Percentiles rank a stretch among this genome's conserved stretches.
Evolutionary conservation across 2,113 vertebrate genomes (phyloP).

Genomic region (Ondatra zibethicus): DNA sequence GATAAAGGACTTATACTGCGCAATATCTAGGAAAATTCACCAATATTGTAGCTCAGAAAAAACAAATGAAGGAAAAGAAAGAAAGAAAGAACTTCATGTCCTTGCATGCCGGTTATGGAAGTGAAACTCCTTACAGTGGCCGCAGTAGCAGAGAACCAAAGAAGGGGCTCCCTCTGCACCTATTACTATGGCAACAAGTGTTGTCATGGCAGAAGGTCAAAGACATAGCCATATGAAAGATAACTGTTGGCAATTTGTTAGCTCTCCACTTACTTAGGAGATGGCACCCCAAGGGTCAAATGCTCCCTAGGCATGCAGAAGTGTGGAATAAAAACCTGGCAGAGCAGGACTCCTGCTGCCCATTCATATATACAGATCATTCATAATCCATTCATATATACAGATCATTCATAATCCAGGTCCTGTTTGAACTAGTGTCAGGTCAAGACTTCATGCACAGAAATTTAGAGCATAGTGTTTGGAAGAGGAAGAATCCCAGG

Average conservation of each 20-base stretch:
- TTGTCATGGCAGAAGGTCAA: background rate
- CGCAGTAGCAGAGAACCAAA: background rate
- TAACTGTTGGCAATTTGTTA: background rate
- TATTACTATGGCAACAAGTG: background rate
- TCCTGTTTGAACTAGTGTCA: slow-evolving; percentile 3
- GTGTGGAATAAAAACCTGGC: background rate
- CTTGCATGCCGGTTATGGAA: background rate
- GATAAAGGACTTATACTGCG: background rate
- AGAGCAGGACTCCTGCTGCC: background rate
- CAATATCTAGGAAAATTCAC: background rate
- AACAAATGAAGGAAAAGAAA: background rate
- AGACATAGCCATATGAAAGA: slow-evolving; percentile 2
- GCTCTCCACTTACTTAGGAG: slow-evolving; percentile 42
- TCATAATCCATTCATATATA: slow-evolving; percentile 60
- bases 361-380: slow-evolving; percentile 51
- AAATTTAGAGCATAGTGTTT: background rate
- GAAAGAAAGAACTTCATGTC: background rate
- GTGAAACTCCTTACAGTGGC: background rate
- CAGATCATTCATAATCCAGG: slow-evolving; percentile 62
- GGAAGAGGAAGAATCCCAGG: background rate
- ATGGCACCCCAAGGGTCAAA: slow-evolving; percentile 33
- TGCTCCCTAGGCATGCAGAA: slow-evolving; percentile 48
- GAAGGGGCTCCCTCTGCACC: background rate
- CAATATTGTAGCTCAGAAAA: background rate
- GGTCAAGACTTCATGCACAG: slow-evolving; percentile 6